Evolutionary conservation across 1,140 invertebrate genomes (phyloP), one percentile per base, ranked within the genome.

Genomic region (Archegozetes longisetosus): DNA sequence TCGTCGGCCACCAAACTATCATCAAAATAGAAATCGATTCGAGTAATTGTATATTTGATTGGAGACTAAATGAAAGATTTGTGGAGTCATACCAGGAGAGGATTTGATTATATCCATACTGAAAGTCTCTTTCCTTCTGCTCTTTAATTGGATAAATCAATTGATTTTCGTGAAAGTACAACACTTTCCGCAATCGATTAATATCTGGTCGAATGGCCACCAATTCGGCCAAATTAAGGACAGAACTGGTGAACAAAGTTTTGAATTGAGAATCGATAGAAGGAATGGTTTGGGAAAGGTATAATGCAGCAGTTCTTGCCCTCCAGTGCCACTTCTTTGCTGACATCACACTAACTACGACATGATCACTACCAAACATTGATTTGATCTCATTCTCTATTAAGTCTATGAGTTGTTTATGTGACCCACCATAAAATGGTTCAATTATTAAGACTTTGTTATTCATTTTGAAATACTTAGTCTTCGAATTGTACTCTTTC

Each of bases 91-190:
- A 84, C 82, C 81, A 79, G 46, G 82, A 79, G 22, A 82, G 68
- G 53, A 86, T 82, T 70, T 86, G 82, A 73, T 85, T 86, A 55
- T 84, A 82, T 1, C 83, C 82, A 74, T 82, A 86, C 68, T 86
- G 84, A 64, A 84, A 83, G 67, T 86, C 84, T 64, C 83, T 70
- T 29, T 82, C 76, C 65, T 84, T 80, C 2, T 78, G 72, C 60
- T 82, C 76, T 60, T 76, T 70, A 12, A 83, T 77, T 1, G 84
- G 84, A 73, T 86, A 86, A 0, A 79, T 71, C 25, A 86, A 69
- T 69, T 86, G 84, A 69, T 86, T 86, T 72, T 86, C 84, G 71
- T 86, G 84, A 66, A 86, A 86, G 68, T 85, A 86, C 1, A 86
- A 68, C 32, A 86, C 76, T 71, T 85, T 86, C 20, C 76, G 73